Base-by-base conservation (phyloP, 2,113 vertebrate species). In the Lutjanus erythropterus region DNA sequence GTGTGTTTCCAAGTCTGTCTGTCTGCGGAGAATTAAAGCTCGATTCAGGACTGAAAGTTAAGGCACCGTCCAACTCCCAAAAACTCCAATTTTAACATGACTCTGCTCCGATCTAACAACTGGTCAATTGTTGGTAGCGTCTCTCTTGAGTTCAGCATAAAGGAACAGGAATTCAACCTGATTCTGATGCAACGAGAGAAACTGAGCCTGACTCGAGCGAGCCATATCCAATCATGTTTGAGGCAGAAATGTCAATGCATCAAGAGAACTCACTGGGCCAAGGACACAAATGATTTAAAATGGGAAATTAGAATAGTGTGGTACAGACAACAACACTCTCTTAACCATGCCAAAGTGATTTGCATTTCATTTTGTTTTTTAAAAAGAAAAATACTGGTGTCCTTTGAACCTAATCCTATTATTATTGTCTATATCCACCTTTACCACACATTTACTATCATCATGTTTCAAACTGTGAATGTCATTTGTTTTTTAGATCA, bases 1-100 rank as follows among this genome's bases (percentile, higher is more conserved):
- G 33, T 67, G 75, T 73, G 9, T 68, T 14, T 80, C 27, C 50
- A 58, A 77, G 85, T 81, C 64, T 78, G n/a, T 75, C 41, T 67
- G 71, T 73, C 66, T 67, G 60, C 33, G 0, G 23, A 85, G 65
- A 86, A 72, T 81, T 83, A 56, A 33, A 74, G 35, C 62, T 69
- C 3, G 1, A 64, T 53, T 84, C 52, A 33, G 39, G 52, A 42
- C 53, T 25, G 12, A 82, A 86, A 80, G 69, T 83, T 85, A 37
- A 61, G 19, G 41, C 11, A 0, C 9, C 44, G 15, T 59, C 60
- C 53, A 60, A 73, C 76, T 74, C 53, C 53, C 39, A 27, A 59
- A 25, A 83, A 61, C 58, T 78, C 81, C 5, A 35, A 11, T 39
- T 58, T 61, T n/a, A 49, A 65, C 52, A 41, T 46, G 5, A 16